Evolutionary conservation across 2,888 invertebrate species (phyloP), one percentile per base, ranked within the genome.

Genomic region (Caenorhabditis becei): DNA sequence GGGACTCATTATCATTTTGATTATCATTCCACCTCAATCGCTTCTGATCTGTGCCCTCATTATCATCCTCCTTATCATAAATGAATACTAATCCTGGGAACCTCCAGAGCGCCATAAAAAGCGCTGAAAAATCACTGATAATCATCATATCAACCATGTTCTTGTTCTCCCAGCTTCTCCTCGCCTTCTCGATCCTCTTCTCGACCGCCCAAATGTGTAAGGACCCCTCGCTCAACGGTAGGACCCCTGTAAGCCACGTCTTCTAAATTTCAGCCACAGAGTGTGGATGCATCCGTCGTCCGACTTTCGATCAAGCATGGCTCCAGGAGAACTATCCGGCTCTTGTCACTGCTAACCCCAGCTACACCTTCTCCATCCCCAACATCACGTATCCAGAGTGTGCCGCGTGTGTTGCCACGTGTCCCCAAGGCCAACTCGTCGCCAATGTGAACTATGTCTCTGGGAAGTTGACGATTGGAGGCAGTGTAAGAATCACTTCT

Each of bases 371-470:
- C 53, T 16, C 23, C 18, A 47, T 54, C 7, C 56, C 71, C 4
- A 20, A n/a, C 7, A 28, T 35, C n/a, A 56, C 62, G n/a, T 72
- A 71, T n/a, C 44, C 26, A 7, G 24, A 47, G 10, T 59, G 49
- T 26, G 16, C 14, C 4, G 24, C 8, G 5, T 58, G 58, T 26
- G 7, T n/a, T 10, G 28, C 18, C 20, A n/a, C 23, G 3, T 69
- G 69, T 18, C 69, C 69, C 10, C 8, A 7, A 5, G 69, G 37
- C 11, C 20, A 28, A 16, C 4, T 0, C 2, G 11, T 69, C 1
- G 32, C n/a, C n/a, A 26, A 7, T 24, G 35, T 67, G 32, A 28
- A 47, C 20, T 11, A 47, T 7, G 10, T 1, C 0, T 58, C 1
- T 20, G 18, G 16, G 3, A 2, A 18, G 18, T 14, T 58, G 18